Evolutionary conservation across 92 coral and sea anemone species (phyloP).

Genomic region (Anthopleura xanthogrammica): DNA sequence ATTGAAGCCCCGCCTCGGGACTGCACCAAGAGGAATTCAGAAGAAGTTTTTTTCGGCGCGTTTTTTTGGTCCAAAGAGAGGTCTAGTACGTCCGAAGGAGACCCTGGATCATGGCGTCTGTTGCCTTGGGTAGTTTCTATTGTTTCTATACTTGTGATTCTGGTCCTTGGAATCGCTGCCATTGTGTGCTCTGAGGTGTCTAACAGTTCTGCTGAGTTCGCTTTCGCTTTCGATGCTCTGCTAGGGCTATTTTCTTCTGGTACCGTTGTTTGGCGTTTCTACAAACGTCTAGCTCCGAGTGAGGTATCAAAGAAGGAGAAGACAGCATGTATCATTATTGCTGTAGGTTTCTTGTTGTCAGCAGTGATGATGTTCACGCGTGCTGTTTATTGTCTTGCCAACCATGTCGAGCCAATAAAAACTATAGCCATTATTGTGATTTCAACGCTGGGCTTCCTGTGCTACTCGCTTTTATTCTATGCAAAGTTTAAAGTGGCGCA

Average conservation of each 20-base stretch:
- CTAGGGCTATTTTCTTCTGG: conserved; percentile 79
- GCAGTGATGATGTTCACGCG: conserved; percentile 76
- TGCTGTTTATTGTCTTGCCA: conserved; percentile 70
- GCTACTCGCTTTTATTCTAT: conserved; percentile 72
- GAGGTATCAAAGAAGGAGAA: conserved; percentile 71
- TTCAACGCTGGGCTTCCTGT: conserved; percentile 69
- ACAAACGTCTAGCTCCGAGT: conserved; percentile 59
- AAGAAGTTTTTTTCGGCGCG: not conserved
- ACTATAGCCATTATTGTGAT: conserved; percentile 66
- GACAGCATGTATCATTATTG: conserved; percentile 71
- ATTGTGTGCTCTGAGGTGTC: conserved; percentile 81
- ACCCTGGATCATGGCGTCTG: conserved; percentile 50
- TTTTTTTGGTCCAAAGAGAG: not conserved
- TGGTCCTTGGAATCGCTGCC: conserved; percentile 66
- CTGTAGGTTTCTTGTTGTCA: conserved; percentile 66
- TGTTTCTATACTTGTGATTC: conserved; percentile 61
- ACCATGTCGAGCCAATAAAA: conserved; percentile 67
- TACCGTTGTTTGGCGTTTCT: conserved; percentile 89
- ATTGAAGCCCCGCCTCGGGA: not conserved
- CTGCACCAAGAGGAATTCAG: not conserved
- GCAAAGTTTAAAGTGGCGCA: conserved; percentile 82
- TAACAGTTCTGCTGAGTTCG: conserved; percentile 87
- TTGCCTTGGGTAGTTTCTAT: conserved; percentile 67
- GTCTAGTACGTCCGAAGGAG: not conserved
- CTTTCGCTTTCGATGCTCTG: conserved; percentile 89